Conservation (phyloP, 2,888 invertebrate genomes). For the Digitonthophagus gazella region DNA sequence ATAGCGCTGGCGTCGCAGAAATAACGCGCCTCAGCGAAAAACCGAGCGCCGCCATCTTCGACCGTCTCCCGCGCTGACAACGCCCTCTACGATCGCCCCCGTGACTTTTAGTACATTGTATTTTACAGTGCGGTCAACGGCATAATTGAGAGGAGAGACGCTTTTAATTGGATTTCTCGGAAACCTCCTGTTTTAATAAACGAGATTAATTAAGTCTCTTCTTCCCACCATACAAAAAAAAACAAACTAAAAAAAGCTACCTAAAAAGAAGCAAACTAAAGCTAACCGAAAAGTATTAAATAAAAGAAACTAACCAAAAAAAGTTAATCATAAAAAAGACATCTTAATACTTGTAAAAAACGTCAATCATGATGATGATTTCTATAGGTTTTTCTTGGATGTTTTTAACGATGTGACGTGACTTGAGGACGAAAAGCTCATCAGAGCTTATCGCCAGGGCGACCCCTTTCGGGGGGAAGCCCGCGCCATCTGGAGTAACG, state of each 20-base stretch:
- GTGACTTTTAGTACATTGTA: slow-evolving; percentile 25
- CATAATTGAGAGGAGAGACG: not conserved
- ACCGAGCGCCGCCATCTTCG: not conserved
- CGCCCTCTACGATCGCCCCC: not conserved
- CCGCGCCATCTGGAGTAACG: slow-evolving; percentile 14
- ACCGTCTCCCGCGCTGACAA: no score
- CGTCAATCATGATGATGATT: no score
- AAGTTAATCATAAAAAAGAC: no score
- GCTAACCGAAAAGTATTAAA: not conserved
- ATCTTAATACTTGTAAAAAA: no score
- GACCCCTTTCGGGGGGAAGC: not conserved
- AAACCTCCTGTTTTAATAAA: slow-evolving; percentile 15
- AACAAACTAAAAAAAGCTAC: not conserved
- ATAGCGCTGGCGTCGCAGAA: slow-evolving; percentile 38
- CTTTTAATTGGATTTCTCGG: slow-evolving; percentile 11
- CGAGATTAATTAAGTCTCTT: not conserved
- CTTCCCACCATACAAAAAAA: not conserved
- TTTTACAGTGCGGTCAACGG: slow-evolving; percentile 22
- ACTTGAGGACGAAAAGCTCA: no score
- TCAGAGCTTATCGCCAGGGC: no score
- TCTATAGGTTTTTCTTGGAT: no score
- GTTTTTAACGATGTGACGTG: no score
- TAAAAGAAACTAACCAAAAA: no score
- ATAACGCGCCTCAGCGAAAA: slow-evolving; percentile 43
- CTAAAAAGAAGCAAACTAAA: not conserved